Base-by-base conservation (phyloP, 2,797 vertebrate species). In the Phalloptychus januarius region DNA sequence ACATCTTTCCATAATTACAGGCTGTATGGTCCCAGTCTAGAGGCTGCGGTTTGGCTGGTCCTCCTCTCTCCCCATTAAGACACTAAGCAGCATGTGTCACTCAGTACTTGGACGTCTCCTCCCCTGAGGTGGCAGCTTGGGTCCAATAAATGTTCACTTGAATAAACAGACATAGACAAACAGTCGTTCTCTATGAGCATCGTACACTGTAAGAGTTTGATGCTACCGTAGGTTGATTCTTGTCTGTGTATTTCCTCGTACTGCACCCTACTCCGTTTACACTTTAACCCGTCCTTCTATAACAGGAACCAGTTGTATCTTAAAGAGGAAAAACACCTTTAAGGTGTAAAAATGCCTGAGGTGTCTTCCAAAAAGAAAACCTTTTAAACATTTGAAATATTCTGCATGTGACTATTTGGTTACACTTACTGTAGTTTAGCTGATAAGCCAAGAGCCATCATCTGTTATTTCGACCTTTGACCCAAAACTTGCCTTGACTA, bases 41-140 rank as follows among this genome's bases (percentile, higher is more conserved):
- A 93, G 93, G 88, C 92, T 95, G 93, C 85, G 93, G 93, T 94
- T 95, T 95, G 92, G 93, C 94, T 89, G 86, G 89, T 85, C 89
- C 86, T 92, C 86, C 91, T 90, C 88, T 88, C 82, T 81, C 87
- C 91, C 92, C 92, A 93, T 94, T 93, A 93, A 93, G 92, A 92
- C 94, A 90, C 90, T 92, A 92, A 94, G 87, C 91, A 93, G 92
- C 79, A 56, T 92, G 85, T 95, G 94, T 94, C 93, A 93, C 88
- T 95, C 92, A 90, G 87, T 92, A 86, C 87, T 91, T 85, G 81
- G 81, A 87, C 38, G 76, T 84, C 90, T 90, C 83, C 86, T 90
- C 88, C 90, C 88, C 87, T 86, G 86, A 85, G 87, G 86, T 89
- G 91, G 90, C 91, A 92, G 90, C 91, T 87, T 88, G 90, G 89